These are phyloP conservation scores for Ictidomys tridecemlineatus DNA, from an alignment of 2,113 vertebrate species.

Conservation along the genomic window DNA sequence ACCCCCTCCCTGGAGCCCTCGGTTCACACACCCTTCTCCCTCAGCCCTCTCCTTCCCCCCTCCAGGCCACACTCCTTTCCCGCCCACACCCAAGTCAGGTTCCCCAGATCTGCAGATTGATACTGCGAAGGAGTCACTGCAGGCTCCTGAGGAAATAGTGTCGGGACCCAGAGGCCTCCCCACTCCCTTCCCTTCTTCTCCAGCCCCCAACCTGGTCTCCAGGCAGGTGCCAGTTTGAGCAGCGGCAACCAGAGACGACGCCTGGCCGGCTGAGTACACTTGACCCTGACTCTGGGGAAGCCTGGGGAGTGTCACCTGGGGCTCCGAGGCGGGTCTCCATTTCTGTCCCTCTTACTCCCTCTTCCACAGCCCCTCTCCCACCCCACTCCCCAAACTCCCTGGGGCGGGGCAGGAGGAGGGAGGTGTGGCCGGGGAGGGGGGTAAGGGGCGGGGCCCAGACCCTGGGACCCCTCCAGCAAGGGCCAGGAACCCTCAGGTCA, in stretches of 20 bases:
- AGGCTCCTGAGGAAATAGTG: not conserved
- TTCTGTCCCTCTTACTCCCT: not conserved
- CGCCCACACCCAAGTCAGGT: not conserved
- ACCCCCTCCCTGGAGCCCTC: not conserved
- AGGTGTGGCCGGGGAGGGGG: not conserved
- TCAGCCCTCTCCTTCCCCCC: not conserved
- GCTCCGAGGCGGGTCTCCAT: not conserved
- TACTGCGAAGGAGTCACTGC: not conserved
- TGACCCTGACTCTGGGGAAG: not conserved
- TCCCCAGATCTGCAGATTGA: not conserved
- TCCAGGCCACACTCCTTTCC: not conserved
- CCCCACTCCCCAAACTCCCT: not conserved
- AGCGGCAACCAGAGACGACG: not conserved
- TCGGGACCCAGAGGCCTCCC: not conserved
- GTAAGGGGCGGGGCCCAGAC: not conserved
- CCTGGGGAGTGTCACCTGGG: not conserved
- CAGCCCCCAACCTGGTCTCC: not conserved
- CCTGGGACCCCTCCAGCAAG: rapidly evolving
- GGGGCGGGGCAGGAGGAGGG: not conserved
- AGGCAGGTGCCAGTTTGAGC: not conserved
- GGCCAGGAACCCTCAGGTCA: not conserved
- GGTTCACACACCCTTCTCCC: not conserved
- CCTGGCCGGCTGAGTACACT: not conserved
- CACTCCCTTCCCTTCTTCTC: not conserved
- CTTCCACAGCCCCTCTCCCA: not conserved